Evolutionary conservation across 2,797 vertebrate genomes (phyloP).

Genomic region (Tangara arthus): DNA sequence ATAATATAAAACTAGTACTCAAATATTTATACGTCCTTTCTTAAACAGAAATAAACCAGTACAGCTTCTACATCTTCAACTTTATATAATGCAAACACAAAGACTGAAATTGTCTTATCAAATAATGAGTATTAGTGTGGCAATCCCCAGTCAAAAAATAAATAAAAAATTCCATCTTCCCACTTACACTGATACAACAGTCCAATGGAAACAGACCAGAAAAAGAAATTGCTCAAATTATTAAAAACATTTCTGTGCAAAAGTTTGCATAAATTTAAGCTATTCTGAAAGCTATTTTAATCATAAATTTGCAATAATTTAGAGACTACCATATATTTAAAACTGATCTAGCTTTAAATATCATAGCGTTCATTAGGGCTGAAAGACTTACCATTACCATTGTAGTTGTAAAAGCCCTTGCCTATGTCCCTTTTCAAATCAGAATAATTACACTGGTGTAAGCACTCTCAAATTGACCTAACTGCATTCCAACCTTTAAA

Average conservation of each 20-base stretch:
- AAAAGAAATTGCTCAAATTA: background rate
- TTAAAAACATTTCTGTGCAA: background rate
- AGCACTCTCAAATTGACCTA: constrained; percentile 35
- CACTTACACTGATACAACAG: background rate
- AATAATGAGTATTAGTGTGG: background rate
- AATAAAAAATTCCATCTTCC: background rate
- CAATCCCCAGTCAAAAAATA: background rate
- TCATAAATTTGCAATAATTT: background rate
- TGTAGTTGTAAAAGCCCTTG: constrained; percentile 15
- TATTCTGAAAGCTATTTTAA: background rate
- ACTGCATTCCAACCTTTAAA: constrained; percentile 38
- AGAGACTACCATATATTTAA: background rate
- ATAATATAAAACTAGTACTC: background rate
- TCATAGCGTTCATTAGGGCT: background rate
- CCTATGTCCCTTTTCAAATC: constrained; percentile 8
- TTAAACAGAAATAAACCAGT: background rate
- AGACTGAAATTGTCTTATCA: background rate
- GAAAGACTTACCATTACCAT: background rate
- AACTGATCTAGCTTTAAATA: background rate
- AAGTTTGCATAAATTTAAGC: background rate
- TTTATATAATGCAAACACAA: background rate
- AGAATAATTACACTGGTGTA: constrained; percentile 19
- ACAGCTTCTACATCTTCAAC: background rate
- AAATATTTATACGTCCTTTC: background rate
- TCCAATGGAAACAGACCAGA: background rate